Evolutionary conservation across 2,113 vertebrate species (phyloP).

Genomic region (Pomatorhinus ruficollis): DNA sequence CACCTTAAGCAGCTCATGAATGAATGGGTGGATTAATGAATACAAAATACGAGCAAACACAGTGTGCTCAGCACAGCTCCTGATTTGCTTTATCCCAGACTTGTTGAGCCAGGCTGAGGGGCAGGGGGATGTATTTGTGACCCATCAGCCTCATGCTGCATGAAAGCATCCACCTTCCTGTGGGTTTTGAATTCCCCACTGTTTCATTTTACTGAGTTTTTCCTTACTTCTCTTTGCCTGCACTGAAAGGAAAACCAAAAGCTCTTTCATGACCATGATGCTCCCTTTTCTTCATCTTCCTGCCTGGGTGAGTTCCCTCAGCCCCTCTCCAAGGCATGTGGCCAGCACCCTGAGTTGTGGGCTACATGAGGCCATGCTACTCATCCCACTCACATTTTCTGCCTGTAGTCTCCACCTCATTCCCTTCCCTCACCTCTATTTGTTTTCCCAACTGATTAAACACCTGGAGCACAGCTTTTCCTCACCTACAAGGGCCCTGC

Average conservation of each 20-base stretch:
- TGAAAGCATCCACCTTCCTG: neutral
- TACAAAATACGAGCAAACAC: neutral
- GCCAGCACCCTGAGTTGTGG: neutral
- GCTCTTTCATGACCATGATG: neutral
- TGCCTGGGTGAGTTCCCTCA: neutral
- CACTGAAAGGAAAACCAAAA: neutral
- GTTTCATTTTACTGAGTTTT: neutral
- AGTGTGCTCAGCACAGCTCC: neutral
- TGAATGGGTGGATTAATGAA: neutral
- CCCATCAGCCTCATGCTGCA: neutral
- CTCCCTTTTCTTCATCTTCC: neutral
- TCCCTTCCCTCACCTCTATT: neutral
- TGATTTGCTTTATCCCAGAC: neutral
- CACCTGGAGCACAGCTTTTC: neutral
- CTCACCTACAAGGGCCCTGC: neutral
- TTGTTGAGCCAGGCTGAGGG: neutral
- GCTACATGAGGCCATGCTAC: neutral
- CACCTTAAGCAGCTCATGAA: slow-evolving; percentile 7
- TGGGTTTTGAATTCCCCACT: neutral
- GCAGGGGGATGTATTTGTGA: neutral
- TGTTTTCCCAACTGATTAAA: neutral
- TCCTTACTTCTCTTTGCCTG: neutral
- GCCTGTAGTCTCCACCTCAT: neutral
- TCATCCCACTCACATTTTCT: neutral
- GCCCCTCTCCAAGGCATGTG: neutral